Evolutionary conservation across 2,113 vertebrate genomes (phyloP).

Genomic region (Ascaphus truei): DNA sequence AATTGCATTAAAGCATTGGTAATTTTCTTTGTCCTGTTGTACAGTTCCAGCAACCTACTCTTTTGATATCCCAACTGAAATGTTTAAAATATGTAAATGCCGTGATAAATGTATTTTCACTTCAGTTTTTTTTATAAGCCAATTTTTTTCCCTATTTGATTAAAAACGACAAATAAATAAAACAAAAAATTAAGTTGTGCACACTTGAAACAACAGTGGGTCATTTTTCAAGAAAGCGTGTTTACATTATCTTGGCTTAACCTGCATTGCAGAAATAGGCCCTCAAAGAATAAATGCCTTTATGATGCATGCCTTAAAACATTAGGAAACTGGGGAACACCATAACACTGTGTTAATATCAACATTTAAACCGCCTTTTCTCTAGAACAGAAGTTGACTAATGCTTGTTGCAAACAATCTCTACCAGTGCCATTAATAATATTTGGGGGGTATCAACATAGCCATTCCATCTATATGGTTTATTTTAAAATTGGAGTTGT

Average conservation of each 20-base stretch:
- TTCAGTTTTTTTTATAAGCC: constrained; percentile 35
- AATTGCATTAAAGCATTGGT: neutral
- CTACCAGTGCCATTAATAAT: too few relatives aligned
- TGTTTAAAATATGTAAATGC: constrained; percentile 34
- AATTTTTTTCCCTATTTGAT: constrained; percentile 32
- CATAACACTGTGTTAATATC: neutral
- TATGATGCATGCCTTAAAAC: neutral
- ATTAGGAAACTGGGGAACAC: neutral
- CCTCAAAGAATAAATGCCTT: neutral
- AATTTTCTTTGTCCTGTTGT: constrained; percentile 6
- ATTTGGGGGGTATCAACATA: too few relatives aligned
- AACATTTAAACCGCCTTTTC: neutral
- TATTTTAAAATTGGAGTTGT: too few relatives aligned
- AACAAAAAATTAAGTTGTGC: constrained; percentile 24
- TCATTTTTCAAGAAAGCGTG: neutral
- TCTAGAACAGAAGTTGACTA: too few relatives aligned
- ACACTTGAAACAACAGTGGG: neutral
- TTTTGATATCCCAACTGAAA: constrained; percentile 31
- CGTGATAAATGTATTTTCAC: constrained; percentile 35
- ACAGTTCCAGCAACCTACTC: constrained; percentile 31
- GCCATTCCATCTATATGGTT: too few relatives aligned
- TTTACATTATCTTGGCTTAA: too few relatives aligned
- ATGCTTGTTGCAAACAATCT: too few relatives aligned
- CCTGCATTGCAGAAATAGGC: too few relatives aligned
- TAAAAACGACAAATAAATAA: constrained; percentile 30